phyloP scores from a whole-genome alignment of 2,113 vertebrate species.

The Lota lota region DNA sequence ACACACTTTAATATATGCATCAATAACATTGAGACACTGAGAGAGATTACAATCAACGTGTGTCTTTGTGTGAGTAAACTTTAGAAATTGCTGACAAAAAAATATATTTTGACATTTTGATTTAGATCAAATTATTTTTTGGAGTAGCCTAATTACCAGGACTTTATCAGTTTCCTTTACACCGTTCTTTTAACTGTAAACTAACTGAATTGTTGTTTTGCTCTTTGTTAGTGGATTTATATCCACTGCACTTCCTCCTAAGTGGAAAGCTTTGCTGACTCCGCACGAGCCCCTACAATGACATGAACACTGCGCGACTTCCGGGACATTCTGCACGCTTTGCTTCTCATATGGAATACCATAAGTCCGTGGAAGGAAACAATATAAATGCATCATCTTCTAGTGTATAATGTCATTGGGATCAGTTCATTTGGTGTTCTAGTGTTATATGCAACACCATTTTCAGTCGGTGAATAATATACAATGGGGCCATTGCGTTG shows the following conservation, averaged over 20 bases:
- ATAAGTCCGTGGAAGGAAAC: no score
- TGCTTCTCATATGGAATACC: not conserved
- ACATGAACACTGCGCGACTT: slow-evolving; percentile 55
- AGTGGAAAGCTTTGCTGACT: slow-evolving; percentile 45
- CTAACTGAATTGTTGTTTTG: not conserved
- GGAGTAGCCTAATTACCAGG: no score
- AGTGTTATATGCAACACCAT: no score
- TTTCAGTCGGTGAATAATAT: no score
- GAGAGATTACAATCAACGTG: not conserved
- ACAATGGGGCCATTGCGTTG: no score
- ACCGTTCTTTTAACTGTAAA: not conserved
- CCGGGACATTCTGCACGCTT: slow-evolving; percentile 30
- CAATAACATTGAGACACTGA: no score
- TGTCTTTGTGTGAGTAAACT: not conserved
- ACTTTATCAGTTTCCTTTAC: no score
- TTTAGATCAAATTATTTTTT: no score
- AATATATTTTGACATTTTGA: not conserved
- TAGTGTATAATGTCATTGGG: no score
- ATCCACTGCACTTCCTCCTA: slow-evolving; percentile 34
- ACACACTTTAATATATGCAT: no score
- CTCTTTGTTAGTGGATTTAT: slow-evolving; percentile 1
- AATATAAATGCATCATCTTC: no score
- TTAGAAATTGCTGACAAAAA: not conserved
- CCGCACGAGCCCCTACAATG: slow-evolving; percentile 49
- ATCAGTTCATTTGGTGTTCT: no score